Evolutionary conservation across 1,140 invertebrate species (phyloP).

Genomic region (Chelonus insularis): DNA sequence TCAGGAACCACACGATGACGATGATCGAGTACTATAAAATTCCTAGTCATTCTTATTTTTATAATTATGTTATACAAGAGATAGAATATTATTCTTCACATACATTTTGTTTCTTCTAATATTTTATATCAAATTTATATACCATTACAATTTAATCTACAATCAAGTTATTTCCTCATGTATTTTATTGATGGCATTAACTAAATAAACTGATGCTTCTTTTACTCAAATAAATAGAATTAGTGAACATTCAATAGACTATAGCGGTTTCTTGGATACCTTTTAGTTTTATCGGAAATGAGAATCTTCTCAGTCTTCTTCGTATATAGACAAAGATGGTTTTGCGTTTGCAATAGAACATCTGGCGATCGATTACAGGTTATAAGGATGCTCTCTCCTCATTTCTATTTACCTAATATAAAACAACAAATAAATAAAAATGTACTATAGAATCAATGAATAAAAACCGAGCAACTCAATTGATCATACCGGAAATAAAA

Average conservation of each 20-base stretch:
- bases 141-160: too few relatives aligned
- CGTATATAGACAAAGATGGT: too few relatives aligned
- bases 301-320: constrained; percentile 21
- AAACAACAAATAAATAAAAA: too few relatives aligned
- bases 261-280: constrained; percentile 16
- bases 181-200: neutral
- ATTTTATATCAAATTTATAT: too few relatives aligned
- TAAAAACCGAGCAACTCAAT: too few relatives aligned
- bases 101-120: too few relatives aligned
- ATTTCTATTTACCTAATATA: too few relatives aligned
- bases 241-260: constrained; percentile 26
- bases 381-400: too few relatives aligned
- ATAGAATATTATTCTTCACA: too few relatives aligned
- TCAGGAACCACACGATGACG: constrained; percentile 33
- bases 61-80: too few relatives aligned
- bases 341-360: constrained; percentile 27
- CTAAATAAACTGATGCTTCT: constrained; percentile 11
- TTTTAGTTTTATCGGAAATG: constrained; percentile 29
- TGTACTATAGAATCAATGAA: too few relatives aligned
- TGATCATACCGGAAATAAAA: too few relatives aligned
- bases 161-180: neutral
- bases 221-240: constrained; percentile 27
- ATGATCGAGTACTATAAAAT: constrained; percentile 13
- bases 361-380: constrained; percentile 30
- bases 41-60: constrained; percentile 8